phyloP scores from a whole-genome alignment of 2,797 vertebrate species.

The Gallinago nigripennis region DNA sequence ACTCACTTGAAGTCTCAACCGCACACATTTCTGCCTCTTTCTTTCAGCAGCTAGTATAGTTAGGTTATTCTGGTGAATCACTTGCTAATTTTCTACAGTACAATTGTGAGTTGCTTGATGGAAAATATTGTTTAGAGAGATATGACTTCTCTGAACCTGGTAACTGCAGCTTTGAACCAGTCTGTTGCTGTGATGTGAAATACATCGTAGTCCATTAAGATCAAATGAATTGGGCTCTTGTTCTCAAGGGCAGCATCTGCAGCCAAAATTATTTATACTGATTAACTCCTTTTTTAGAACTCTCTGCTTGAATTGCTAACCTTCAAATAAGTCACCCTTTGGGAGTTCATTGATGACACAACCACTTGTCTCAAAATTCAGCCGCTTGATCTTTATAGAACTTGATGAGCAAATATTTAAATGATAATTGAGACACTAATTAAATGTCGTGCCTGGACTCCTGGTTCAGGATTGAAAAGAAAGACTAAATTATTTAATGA shows the following conservation, averaged over 20 bases:
- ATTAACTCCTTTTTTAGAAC: conserved; percentile 59
- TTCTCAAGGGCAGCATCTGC: conserved; percentile 8
- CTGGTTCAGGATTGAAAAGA: conserved; percentile 30
- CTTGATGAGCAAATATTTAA: conserved; percentile 73
- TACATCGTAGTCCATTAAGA: conserved; percentile 55
- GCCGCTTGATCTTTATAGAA: conserved; percentile 69
- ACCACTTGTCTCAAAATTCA: conserved; percentile 70
- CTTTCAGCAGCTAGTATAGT: neutral
- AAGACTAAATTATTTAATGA: conserved; percentile 22
- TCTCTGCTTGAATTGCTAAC: conserved; percentile 62
- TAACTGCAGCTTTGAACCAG: conserved; percentile 45
- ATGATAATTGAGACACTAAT: conserved; percentile 73
- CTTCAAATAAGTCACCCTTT: conserved; percentile 58
- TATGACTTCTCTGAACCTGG: conserved; percentile 40
- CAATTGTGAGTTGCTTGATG: conserved; percentile 25
- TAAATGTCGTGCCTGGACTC: conserved; percentile 51
- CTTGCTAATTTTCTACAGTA: conserved; percentile 8
- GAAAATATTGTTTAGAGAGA: conserved; percentile 16
- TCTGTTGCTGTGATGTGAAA: conserved; percentile 50
- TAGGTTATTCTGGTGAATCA: conserved; percentile 12
- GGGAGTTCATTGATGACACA: conserved; percentile 58
- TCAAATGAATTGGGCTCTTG: conserved; percentile 58
- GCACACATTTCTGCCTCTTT: neutral
- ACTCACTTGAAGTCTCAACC: neutral
- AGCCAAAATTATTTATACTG: conserved; percentile 64